These are phyloP conservation scores for Stercorarius parasiticus DNA, from an alignment of 2,113 vertebrate genomes.

Conservation along the genomic window DNA sequence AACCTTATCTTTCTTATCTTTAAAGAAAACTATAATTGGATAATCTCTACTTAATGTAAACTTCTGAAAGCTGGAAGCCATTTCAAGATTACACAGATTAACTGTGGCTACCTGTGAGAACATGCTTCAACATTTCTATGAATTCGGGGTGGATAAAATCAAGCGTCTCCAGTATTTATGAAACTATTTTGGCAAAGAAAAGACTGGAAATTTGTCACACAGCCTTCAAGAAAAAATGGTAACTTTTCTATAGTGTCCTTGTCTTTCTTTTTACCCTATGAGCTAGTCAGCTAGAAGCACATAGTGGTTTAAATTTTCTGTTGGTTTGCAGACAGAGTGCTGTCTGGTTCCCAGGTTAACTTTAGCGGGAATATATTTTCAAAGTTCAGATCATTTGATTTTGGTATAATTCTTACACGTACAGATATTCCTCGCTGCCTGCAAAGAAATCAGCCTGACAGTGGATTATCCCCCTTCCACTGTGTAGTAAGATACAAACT, in stretches of 20 bases:
- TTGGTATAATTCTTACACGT: not conserved
- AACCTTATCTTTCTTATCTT: constrained; percentile 54
- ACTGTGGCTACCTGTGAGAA: constrained; percentile 55
- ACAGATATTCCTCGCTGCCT: not conserved
- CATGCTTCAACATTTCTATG: constrained; percentile 27
- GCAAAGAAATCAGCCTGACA: not conserved
- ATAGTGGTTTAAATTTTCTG: not conserved
- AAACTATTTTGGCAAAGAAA: constrained; percentile 56
- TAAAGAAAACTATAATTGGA: constrained; percentile 66
- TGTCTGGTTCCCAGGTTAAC: not conserved
- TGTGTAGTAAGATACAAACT: not conserved
- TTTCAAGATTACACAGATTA: constrained; percentile 57
- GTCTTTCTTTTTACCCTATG: not conserved
- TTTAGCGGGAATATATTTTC: not conserved
- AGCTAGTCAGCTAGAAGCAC: not conserved
- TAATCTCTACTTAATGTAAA: constrained; percentile 70
- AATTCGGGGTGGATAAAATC: constrained; percentile 42
- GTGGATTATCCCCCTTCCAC: not conserved
- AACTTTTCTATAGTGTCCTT: not conserved
- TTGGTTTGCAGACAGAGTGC: not conserved
- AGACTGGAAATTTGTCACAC: constrained; percentile 27
- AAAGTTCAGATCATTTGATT: not conserved
- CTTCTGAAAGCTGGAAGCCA: constrained; percentile 64
- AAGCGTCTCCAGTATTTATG: constrained; percentile 36
- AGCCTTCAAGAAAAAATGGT: constrained; percentile 5